Evolutionary conservation across 2,888 invertebrate genomes (phyloP), one percentile per base, ranked within the genome.

Genomic region (Eupeodes latifasciatus): DNA sequence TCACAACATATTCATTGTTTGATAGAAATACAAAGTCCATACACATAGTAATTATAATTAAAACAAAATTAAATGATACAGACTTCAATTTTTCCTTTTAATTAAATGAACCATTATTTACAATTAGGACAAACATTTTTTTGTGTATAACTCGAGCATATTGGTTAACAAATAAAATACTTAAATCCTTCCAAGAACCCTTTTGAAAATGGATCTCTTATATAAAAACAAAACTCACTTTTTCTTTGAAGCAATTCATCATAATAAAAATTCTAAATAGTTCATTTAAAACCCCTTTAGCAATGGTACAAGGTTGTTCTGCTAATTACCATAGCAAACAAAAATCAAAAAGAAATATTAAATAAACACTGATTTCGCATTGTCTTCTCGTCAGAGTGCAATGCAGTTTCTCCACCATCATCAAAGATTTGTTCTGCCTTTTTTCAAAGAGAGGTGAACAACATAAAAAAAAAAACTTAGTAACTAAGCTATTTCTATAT

Each of bases 321-420:
- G 14, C 12, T 69, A 69, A 81, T 81, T 76, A 76, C 67, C 44
- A 44, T 53, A 10, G 27, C 47, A 67, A n/a, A 3, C 14, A 27
- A 27, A 34, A 27, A 19, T 1, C 14, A 66, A 49, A 34, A 19
- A 27, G 12, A 51, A 1, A 57, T 12, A 71, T 66, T 74, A 51
- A 47, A 71, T 66, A 81, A 51, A 47, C 51, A 69, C n/a, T 75
- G 44, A 69, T 72, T 75, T 61, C n/a, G 61, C 59, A 76, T 76
- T 69, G 67, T 69, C 44, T 36, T 44, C 19, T 11, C n/a, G 12
- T 27, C 27, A 27, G 27, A 27, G 51, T 47, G 44, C 64, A 57
- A 55, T 74, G 49, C 19, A 57, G 57, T 53, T 69, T 55, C 14
- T 9, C 40, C 40, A 40, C 5, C 40, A 40, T 27, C 36, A 40